phyloP scores from a whole-genome alignment of 2,113 vertebrate genomes.

The Rostratula benghalensis region DNA sequence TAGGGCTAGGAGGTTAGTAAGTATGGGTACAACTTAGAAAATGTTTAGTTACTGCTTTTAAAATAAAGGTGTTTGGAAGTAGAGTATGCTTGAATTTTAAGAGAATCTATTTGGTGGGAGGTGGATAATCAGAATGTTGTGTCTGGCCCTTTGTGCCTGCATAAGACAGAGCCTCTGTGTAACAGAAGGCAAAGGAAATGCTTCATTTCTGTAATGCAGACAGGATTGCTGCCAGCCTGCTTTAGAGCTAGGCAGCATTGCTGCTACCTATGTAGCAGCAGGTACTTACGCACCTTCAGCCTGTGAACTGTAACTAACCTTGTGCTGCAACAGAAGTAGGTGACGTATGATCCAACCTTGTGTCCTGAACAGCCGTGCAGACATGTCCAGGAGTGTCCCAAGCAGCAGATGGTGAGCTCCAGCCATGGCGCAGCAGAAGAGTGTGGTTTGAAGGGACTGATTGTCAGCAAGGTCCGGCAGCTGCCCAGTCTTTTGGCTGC shows the following conservation, averaged over 20 bases:
- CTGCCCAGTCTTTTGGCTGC: neutral
- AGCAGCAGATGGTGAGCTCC: neutral
- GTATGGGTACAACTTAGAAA: neutral
- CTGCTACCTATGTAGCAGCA: neutral
- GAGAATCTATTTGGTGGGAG: neutral
- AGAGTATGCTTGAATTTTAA: neutral
- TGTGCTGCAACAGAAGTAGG: neutral
- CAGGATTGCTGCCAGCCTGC: neutral
- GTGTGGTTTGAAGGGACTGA: neutral
- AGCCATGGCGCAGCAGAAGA: accelerated
- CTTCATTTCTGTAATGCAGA: neutral
- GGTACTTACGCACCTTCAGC: neutral
- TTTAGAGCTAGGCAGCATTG: neutral
- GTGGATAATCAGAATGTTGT: neutral
- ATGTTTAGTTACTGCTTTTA: neutral
- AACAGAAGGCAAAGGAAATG: neutral
- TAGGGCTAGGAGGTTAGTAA: neutral
- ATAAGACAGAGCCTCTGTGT: neutral
- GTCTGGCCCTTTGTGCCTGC: neutral
- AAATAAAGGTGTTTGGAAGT: neutral
- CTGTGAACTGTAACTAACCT: neutral
- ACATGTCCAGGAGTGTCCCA: accelerated
- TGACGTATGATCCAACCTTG: accelerated
- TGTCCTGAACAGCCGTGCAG: neutral
- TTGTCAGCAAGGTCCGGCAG: neutral